Base-by-base conservation (phyloP, 2,888 invertebrate species). In the Platypus cylindrus region DNA sequence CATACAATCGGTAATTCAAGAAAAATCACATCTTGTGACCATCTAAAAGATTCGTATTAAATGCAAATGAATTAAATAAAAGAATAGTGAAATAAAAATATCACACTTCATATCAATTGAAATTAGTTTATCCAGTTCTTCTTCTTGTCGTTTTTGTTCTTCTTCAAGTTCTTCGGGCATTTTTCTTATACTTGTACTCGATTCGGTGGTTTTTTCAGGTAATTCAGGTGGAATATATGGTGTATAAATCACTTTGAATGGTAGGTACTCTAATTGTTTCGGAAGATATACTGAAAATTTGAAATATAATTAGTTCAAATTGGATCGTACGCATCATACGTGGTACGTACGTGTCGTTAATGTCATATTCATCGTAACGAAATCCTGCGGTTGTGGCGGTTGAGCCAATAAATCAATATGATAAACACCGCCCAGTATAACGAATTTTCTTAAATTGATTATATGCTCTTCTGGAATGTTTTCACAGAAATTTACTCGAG, bases 81-180 rank as follows among this genome's bases (percentile, higher is more conserved):
- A 20, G 20, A 20, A 5, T 20, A 20, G 9, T 20, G 20, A 20
- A 9, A 5, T 9, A 20, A 9, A 9, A 20, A 20, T 20, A 25
- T 55, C 70, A 64, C 53, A 82, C 83, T 77, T 75, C 12, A 86
- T 68, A 16, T 71, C 74, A 9, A 86, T 68, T 5, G 75, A 59
- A 0, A 77, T 75, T 13, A 87, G 63, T 44, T 76, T 78, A 49
- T 84, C 78, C 52, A 85, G 71, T 31, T 78, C 78, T 2, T 70
- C 66, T 48, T 86, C 84, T 15, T 78, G 68, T 46, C 67, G 71
- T 52, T 76, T 78, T 55, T 81, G 72, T 55, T 85, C 84, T 0
- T 74, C 75, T 50, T 86, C 86, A 15, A 85, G 78, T 52, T 84
- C 79, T 61, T 85, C 84, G 0, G 85, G 83, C 14, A 75, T 66